Percentiles rank a stretch among this genome's conserved stretches.
Conservation (phyloP, 2,113 vertebrate genomes). For the Syngnathus scovelli region DNA sequence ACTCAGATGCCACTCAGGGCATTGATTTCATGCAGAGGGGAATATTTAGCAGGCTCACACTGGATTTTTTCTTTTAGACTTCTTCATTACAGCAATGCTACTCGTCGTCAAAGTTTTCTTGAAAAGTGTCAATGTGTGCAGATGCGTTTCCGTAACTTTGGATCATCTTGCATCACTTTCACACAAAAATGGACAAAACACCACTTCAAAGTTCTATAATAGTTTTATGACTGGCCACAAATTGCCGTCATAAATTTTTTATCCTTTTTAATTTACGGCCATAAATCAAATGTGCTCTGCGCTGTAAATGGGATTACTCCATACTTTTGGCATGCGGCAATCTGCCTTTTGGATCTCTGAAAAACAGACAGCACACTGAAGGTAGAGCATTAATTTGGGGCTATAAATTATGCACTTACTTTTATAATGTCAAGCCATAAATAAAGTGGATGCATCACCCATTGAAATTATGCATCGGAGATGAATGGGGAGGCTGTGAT, state of each 20-base stretch:
- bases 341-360: slow-evolving; percentile 66
- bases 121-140: not conserved
- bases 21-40: slow-evolving; percentile 63
- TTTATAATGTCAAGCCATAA: slow-evolving; percentile 76
- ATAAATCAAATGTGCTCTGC: slow-evolving; percentile 68
- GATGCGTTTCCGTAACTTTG: slow-evolving; percentile 51
- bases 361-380: slow-evolving; percentile 70
- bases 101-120: not conserved
- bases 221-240: slow-evolving; percentile 75
- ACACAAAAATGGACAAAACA: slow-evolving; percentile 66
- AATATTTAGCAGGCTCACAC: slow-evolving; percentile 34
- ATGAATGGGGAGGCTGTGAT: slow-evolving; percentile 67
- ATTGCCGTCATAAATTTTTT: slow-evolving; percentile 76
- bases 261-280: slow-evolving; percentile 76
- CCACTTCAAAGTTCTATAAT: slow-evolving; percentile 77
- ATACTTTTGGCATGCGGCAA: slow-evolving; percentile 71
- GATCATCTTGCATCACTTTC: slow-evolving; percentile 66
- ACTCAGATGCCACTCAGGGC: slow-evolving; percentile 57
- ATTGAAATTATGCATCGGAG: slow-evolving; percentile 69
- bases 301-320: slow-evolving; percentile 71
- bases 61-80: slow-evolving; percentile 16
- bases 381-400: slow-evolving; percentile 72
- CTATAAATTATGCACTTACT: slow-evolving; percentile 78
- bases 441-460: slow-evolving; percentile 72
- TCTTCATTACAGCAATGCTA: slow-evolving; percentile 24